Evolutionary conservation across 2,888 invertebrate species (phyloP), one percentile per base, ranked within the genome.

Genomic region (Dynastes maya): DNA sequence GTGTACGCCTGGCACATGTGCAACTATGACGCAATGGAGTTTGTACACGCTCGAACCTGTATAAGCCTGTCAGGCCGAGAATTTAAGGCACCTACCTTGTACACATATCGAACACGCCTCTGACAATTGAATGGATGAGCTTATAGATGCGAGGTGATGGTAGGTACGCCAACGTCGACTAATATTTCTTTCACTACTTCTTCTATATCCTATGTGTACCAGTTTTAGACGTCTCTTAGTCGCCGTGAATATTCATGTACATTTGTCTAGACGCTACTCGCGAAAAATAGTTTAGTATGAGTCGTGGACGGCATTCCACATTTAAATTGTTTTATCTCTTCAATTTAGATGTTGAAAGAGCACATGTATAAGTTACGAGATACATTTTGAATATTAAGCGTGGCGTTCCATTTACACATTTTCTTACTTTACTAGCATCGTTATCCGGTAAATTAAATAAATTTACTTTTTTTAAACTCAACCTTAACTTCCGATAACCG

Each of bases 351-450:
- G 40, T 65, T 37, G 40, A 16, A n/a, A 16, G 16, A 16, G 40
- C 9, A 40, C 37, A 5, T 37, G 16, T 40, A 40, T 40, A 37
- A n/a, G 16, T 65, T 65, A 40, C 16, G 4, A 65, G 8, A n/a
- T 65, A 37, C 9, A 16, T 16, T 32, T 5, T 40, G 40, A 65
- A 65, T 45, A 45, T 45, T 45, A 45, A 45, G 2, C 2, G 45
- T 11, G 45, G 5, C 13, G 13, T 29, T 63, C 29, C 29, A 32
- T 13, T 63, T 11, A 63, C 32, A 29, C n/a, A 29, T 63, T 29
- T 63, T 80, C 81, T 79, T 79, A 81, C 79, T 81, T 77, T 45
- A 45, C 45, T 37, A 37, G 5, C 32, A 37, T 37, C 32, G 32
- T 37, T 37, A 37, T 37, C 5, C 32, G 32, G 32, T 37, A 37